These are phyloP conservation scores for Phalacrocorax pelagicus DNA, from an alignment of 2,113 vertebrate genomes.

Conservation along the genomic window DNA sequence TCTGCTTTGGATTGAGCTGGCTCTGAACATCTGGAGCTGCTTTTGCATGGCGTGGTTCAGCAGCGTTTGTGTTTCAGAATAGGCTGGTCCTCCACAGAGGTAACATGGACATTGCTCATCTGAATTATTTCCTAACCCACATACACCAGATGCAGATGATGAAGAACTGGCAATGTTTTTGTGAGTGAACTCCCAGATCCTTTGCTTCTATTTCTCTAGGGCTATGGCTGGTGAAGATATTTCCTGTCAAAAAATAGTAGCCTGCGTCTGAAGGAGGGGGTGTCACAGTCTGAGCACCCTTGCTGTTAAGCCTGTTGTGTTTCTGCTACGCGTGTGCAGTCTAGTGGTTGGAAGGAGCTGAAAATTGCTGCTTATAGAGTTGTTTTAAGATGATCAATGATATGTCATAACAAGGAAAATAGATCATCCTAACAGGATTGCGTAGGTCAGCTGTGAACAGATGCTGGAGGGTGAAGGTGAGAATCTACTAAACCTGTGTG, in stretches of 20 bases:
- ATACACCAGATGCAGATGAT: background rate
- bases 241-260: background rate
- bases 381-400: background rate
- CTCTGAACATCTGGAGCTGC: background rate
- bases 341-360: background rate
- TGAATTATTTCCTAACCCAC: background rate
- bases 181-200: background rate
- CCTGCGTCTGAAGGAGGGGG: background rate
- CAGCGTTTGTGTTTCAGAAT: background rate
- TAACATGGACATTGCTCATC: background rate
- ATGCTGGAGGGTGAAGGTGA: background rate
- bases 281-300: background rate
- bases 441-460: background rate
- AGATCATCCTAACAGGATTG: background rate
- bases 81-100: background rate
- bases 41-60: background rate
- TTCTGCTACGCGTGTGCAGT: accelerated
- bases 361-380: background rate
- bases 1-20: background rate
- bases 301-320: background rate
- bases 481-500: no score
- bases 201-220: background rate
- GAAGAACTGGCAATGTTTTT: background rate
- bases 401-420: background rate
- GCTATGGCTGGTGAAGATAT: background rate